A percentile compares a stretch with the other conserved stretches of the same genome.
These are phyloP conservation scores for Drosophila atripex DNA, from an alignment of 2,888 invertebrate species.

Conservation along the genomic window DNA sequence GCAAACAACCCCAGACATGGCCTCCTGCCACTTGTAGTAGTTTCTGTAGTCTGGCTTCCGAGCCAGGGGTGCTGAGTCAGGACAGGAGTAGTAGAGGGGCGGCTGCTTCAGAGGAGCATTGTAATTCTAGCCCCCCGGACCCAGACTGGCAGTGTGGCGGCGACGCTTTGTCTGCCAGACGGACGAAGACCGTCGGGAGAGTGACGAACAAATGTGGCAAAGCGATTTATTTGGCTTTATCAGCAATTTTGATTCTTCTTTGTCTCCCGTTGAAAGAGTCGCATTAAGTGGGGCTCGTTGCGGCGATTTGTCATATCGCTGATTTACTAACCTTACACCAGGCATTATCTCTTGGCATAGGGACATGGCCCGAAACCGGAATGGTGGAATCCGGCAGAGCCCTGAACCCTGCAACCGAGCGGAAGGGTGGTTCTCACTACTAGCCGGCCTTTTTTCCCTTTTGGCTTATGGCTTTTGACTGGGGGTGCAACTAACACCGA, in stretches of 20 bases:
- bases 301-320: constrained; percentile 70
- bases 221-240: constrained; percentile 74
- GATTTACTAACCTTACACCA: constrained; percentile 75
- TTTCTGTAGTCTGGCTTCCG: constrained; percentile 38
- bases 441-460: neutral
- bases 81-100: neutral
- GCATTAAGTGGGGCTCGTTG: constrained; percentile 49
- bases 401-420: constrained; percentile 31
- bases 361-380: constrained; percentile 16
- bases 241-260: constrained; percentile 67
- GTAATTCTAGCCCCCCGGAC: constrained; percentile 53
- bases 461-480: neutral
- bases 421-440: constrained; percentile 36
- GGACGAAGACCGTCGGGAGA: constrained; percentile 14
- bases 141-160: constrained; percentile 40
- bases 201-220: constrained; percentile 47
- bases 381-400: constrained; percentile 6
- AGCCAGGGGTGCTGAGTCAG: neutral
- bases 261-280: constrained; percentile 46
- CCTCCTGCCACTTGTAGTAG: constrained; percentile 8
- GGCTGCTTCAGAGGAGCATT: constrained; percentile 32
- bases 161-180: constrained; percentile 61
- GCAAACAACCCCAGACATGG: constrained; percentile 52
- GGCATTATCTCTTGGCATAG: constrained; percentile 62
- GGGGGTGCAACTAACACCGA: constrained; percentile 51